Evolutionary conservation across 2,888 invertebrate species (phyloP).

Genomic region (Syrphus vitripennis): DNA sequence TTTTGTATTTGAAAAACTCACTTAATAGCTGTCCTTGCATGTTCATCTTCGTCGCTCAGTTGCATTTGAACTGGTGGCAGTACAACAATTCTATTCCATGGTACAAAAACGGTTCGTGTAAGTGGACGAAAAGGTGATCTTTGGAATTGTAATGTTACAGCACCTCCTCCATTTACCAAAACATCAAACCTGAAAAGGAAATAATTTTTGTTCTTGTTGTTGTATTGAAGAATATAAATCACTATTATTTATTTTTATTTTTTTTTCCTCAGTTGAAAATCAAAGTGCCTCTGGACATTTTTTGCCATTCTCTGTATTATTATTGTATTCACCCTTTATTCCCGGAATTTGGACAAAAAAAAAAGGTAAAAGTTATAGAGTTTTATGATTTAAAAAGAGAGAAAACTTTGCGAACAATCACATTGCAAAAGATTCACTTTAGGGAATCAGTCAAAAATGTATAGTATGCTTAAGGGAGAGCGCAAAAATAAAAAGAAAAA

Average conservation of each 20-base stretch:
- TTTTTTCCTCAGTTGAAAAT: not conserved
- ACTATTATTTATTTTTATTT: not conserved
- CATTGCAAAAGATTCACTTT: constrained; percentile 66
- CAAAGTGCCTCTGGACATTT: not conserved
- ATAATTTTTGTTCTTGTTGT: constrained; percentile 21
- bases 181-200: constrained; percentile 95
- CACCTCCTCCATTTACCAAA: constrained; percentile 98
- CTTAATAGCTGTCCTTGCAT: constrained; percentile 79
- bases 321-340: constrained; percentile 5
- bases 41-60: constrained; percentile 87
- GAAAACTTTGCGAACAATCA: constrained; percentile 67
- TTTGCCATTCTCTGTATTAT: not conserved
- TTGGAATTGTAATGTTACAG: constrained; percentile 97
- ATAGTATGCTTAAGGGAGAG: constrained; percentile 18
- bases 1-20: constrained; percentile 73
- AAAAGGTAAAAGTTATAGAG: constrained; percentile 56
- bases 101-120: constrained; percentile 94
- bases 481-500: not conserved
- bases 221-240: not conserved
- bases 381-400: constrained; percentile 65
- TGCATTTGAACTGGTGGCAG: constrained; percentile 94
- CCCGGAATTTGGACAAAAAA: not conserved
- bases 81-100: constrained; percentile 98
- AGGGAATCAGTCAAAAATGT: constrained; percentile 62
- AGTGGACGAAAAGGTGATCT: constrained; percentile 95